Evolutionary conservation across 2,113 vertebrate species (phyloP).

Genomic region (Oryzias javanicus): DNA sequence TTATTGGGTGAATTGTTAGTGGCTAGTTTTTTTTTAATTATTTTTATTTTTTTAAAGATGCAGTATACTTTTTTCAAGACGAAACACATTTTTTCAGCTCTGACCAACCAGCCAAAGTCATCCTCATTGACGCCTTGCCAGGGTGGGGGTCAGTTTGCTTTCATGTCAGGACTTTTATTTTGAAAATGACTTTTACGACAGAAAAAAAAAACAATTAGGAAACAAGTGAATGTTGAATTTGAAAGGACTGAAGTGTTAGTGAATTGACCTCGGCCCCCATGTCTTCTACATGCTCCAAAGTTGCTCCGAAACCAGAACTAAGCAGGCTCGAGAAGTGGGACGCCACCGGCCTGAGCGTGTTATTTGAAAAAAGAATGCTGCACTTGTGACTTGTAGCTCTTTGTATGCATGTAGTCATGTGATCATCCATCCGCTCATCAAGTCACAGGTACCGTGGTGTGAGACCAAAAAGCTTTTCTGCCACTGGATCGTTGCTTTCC

Average conservation of each 20-base stretch:
- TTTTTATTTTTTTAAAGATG: constrained; percentile 87
- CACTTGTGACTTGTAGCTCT: constrained; percentile 80
- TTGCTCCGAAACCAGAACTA: constrained; percentile 62
- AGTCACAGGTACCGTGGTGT: constrained; percentile 66
- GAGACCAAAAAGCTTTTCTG: constrained; percentile 22
- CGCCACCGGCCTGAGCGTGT: constrained; percentile 67
- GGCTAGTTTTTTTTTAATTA: constrained; percentile 70
- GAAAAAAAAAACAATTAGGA: background rate
- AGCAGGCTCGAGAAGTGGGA: constrained; percentile 52
- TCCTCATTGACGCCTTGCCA: constrained; percentile 74
- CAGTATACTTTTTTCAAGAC: constrained; percentile 99
- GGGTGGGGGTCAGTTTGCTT: constrained; percentile 68
- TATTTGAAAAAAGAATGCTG: constrained; percentile 88
- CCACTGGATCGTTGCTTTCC: constrained; percentile 17
- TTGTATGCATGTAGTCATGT: constrained; percentile 76
- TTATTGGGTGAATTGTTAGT: constrained; percentile 67
- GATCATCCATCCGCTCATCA: constrained; percentile 71
- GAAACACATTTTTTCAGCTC: constrained; percentile 77
- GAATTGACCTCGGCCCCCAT: constrained; percentile 66
- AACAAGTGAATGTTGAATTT: constrained; percentile 9
- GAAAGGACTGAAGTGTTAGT: constrained; percentile 60
- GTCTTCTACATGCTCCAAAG: constrained; percentile 75
- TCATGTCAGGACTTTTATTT: constrained; percentile 41
- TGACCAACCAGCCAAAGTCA: constrained; percentile 72
- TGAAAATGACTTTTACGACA: background rate